Conservation (phyloP, 2,888 invertebrate species). For the Lamellibrachia columna region DNA sequence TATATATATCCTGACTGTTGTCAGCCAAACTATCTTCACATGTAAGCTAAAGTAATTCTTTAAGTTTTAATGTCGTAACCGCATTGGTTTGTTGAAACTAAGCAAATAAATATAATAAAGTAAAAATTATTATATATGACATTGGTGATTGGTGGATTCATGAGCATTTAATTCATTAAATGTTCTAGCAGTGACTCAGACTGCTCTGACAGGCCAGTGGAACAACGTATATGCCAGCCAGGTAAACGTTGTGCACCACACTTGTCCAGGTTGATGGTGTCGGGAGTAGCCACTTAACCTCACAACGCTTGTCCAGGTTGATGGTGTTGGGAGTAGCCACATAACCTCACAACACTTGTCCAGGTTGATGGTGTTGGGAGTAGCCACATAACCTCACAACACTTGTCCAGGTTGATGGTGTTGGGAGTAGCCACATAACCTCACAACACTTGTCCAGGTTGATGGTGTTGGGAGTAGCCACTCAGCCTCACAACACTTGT, state of each 20-base stretch:
- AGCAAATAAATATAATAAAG: background rate
- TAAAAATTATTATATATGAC: background rate
- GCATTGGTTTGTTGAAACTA: background rate
- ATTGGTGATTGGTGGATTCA: background rate
- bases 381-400: background rate
- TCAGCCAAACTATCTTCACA: too few species aligned
- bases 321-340: background rate
- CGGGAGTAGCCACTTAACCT: background rate
- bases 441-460: background rate
- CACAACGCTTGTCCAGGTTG: background rate
- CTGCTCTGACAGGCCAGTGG: background rate
- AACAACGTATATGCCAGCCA: background rate
- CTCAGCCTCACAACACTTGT: background rate
- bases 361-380: background rate
- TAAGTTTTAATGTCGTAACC: background rate
- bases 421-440: background rate
- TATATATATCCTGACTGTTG: too few species aligned
- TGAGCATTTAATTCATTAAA: background rate
- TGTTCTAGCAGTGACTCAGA: slow-evolving; percentile 3
- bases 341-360: background rate
- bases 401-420: background rate
- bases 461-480: background rate
- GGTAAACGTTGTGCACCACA: background rate
- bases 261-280: background rate
- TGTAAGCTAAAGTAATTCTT: background rate